Base-by-base conservation (phyloP, 2,797 vertebrate species). In the Myiotriccus ornatus region DNA sequence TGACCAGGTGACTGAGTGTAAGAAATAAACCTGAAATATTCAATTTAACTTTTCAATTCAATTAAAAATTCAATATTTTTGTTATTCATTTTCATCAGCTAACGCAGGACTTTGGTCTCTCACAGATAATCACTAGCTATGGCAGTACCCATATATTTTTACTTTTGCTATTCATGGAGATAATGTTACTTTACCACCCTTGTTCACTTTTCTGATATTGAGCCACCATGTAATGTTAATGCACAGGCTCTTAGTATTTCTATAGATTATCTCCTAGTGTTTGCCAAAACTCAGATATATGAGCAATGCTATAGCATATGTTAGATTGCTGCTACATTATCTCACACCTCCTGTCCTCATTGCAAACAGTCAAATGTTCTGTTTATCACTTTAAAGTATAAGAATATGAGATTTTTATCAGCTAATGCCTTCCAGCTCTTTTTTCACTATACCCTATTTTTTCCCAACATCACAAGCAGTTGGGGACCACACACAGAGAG, bases 221-320 rank as follows among this genome's bases (percentile, higher is more conserved):
- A 89, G 8, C 63, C 32, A 65, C 39, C 37, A 14, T 35, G 15
- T 62, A 60, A 30, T 67, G 35, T 80, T 75, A 83, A 59, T 47
- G 57, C 50, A 69, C 65, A 84, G 76, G 30, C 90, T 95, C 80
- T 69, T 90, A 47, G 30, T 63, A 62, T 96, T 88, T 89, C 76
- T 83, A 79, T 41, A 93, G 69, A 77, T 91, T 87, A 39, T 65
- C 34, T 95, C 67, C 21, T 37, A 50, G 34, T 10, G 18, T 94
- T 93, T 90, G 70, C 93, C 85, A 94, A 81, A 95, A 84, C 65
- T 73, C 73, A 52, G 55, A 93, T 91, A 81, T 76, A 93, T 95
- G 93, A 95, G 94, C 94, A 96, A 49, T 91, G 14, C 83, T 73
- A 15, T 90, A 95, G 44, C 94, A 96, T 94, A 94, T 95, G 95